Conservation (phyloP, 2,797 vertebrate genomes). For the Podarcis siculus region DNA sequence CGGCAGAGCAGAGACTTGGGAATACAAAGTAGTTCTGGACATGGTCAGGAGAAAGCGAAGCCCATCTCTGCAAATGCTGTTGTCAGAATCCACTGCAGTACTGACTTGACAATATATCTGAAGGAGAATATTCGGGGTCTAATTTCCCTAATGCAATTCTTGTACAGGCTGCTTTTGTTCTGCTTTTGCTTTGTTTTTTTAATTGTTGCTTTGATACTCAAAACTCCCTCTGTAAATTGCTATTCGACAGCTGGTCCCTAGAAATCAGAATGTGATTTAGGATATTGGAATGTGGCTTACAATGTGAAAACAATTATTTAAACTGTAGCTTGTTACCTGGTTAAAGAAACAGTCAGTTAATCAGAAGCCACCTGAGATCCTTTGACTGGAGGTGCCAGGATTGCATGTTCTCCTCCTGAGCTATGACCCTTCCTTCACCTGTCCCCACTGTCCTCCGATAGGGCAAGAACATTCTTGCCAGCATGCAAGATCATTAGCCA, state of each 20-base stretch:
- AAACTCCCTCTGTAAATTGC: neutral
- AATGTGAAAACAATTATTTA: neutral
- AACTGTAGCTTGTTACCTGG: neutral
- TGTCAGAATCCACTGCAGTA: neutral
- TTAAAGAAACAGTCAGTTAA: neutral
- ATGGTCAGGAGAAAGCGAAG: neutral
- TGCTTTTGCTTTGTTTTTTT: neutral
- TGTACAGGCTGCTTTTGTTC: neutral
- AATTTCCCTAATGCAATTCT: neutral
- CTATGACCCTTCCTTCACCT: neutral
- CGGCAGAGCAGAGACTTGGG: neutral
- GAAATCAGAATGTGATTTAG: slow-evolving; percentile 7
- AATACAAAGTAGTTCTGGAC: neutral
- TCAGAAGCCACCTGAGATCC: neutral
- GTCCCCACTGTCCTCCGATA: neutral
- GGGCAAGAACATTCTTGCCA: neutral
- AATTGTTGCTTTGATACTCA: neutral
- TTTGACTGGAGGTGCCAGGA: neutral
- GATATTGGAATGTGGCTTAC: neutral
- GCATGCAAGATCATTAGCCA: neutral
- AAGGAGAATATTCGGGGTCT: neutral
- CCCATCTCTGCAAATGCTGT: neutral
- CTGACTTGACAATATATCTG: neutral
- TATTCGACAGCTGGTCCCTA: neutral
- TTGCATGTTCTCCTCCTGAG: neutral